Evolutionary conservation across 92 coral and sea anemone species (phyloP).

Genomic region (Umimayanthus kanabou): DNA sequence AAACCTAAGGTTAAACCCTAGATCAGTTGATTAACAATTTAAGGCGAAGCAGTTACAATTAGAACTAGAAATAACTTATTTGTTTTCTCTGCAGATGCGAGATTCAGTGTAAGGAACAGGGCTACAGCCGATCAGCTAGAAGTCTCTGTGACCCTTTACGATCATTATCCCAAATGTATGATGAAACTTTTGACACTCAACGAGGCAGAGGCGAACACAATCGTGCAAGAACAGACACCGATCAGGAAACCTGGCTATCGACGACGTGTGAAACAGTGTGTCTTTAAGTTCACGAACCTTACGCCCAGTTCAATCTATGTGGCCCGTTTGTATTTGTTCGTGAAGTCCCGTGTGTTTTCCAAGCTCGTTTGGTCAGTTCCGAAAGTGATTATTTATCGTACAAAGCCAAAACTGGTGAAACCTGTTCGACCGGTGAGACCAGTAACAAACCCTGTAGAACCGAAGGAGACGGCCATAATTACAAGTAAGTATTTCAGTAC

Average conservation of each 20-base stretch:
- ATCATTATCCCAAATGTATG: neutral
- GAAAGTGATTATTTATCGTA: neutral
- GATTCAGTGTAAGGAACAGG: neutral
- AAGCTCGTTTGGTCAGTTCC: neutral
- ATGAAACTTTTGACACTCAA: neutral
- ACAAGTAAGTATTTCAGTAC: neutral
- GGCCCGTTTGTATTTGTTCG: neutral
- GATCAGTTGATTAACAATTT: too few species aligned
- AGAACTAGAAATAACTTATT: neutral
- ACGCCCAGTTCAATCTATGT: neutral
- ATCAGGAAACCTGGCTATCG: neutral
- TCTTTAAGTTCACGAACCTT: neutral
- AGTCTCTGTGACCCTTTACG: neutral
- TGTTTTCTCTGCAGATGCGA: neutral
- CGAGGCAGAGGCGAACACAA: neutral
- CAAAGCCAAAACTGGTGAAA: neutral
- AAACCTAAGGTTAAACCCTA: too few species aligned
- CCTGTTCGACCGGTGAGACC: neutral
- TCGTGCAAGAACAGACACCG: neutral
- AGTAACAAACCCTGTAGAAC: neutral
- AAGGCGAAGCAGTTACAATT: too few species aligned
- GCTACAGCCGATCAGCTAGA: neutral
- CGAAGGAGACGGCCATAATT: neutral
- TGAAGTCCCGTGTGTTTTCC: neutral
- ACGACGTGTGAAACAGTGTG: neutral